A percentile compares a stretch with the other conserved stretches of the same genome.
These are phyloP conservation scores for Venusia cambrica DNA, from an alignment of 2,888 invertebrate species.

Conservation along the genomic window DNA sequence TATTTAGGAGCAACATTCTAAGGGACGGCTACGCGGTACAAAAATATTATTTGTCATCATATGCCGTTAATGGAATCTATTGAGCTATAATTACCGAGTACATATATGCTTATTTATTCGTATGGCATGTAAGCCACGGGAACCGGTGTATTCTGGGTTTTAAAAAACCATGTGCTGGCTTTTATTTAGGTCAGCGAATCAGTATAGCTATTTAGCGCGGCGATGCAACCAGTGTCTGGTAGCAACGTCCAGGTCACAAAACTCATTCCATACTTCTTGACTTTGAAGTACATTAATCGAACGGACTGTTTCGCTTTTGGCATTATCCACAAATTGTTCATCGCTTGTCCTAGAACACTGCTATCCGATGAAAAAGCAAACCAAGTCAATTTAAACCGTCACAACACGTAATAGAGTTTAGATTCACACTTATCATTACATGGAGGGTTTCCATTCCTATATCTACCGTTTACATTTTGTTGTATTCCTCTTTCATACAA, in stretches of 20 bases:
- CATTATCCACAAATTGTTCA: conserved; percentile 9
- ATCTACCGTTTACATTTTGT: conserved; percentile 24
- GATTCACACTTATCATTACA: conserved; percentile 32
- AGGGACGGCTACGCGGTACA: conserved; percentile 17
- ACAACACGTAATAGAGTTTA: conserved; percentile 9
- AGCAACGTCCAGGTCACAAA: no score
- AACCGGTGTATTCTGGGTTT: no score
- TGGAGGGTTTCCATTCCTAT: conserved; percentile 49
- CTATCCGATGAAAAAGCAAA: conserved; percentile 5
- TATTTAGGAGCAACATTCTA: conserved; percentile 7
- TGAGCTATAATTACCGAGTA: conserved; percentile 15
- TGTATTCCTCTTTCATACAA: no score
- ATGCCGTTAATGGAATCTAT: conserved; percentile 5
- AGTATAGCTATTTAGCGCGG: no score
- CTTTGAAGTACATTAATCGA: no score
- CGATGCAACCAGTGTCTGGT: no score
- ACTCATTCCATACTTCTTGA: no score
- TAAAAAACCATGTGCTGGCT: no score
- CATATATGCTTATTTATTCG: conserved; percentile 3
- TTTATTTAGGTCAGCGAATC: no score
- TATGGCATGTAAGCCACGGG: not conserved
- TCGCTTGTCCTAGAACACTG: conserved; percentile 7
- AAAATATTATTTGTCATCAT: conserved; percentile 10
- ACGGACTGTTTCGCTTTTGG: conserved; percentile 13
- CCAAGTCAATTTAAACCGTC: conserved; percentile 9